These are phyloP conservation scores for Heterodera filipjevi DNA, from an alignment of 2,888 invertebrate genomes.

Conservation along the genomic window DNA sequence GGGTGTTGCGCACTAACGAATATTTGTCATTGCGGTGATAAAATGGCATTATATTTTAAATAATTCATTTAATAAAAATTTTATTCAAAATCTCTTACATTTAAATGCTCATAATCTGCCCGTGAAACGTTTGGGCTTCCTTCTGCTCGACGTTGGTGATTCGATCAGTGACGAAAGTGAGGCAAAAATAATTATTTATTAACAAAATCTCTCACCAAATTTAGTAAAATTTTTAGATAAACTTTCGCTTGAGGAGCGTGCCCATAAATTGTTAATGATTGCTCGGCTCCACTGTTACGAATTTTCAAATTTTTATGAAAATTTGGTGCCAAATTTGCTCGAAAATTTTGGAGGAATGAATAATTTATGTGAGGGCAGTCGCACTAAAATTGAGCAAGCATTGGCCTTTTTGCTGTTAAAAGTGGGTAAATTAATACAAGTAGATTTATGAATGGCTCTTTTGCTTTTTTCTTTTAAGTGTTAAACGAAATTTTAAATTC, in stretches of 20 bases:
- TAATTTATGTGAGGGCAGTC: not conserved
- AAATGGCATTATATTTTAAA: not conserved
- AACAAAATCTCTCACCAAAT: no score
- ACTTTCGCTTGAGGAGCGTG: not conserved
- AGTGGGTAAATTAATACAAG: no score
- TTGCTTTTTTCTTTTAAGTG: no score
- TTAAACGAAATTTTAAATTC: no score
- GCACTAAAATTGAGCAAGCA: slow-evolving; percentile 7
- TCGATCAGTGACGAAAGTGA: not conserved
- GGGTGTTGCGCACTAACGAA: not conserved
- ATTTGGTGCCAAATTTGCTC: not conserved
- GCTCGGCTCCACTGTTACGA: not conserved
- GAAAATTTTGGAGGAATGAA: not conserved
- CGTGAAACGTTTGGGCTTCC: not conserved
- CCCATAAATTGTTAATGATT: not conserved
- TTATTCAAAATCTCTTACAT: no score
- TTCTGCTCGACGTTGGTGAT: not conserved
- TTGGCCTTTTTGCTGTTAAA: not conserved
- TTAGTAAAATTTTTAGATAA: no score
- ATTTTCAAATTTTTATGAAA: not conserved
- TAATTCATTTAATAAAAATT: not conserved
- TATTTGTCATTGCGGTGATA: not conserved
- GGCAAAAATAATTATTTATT: no score
- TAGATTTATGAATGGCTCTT: no score
- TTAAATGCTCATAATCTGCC: not conserved